Evolutionary conservation across 2,797 vertebrate species (phyloP), one percentile per base, ranked within the genome.

Genomic region (Falco peregrinus): DNA sequence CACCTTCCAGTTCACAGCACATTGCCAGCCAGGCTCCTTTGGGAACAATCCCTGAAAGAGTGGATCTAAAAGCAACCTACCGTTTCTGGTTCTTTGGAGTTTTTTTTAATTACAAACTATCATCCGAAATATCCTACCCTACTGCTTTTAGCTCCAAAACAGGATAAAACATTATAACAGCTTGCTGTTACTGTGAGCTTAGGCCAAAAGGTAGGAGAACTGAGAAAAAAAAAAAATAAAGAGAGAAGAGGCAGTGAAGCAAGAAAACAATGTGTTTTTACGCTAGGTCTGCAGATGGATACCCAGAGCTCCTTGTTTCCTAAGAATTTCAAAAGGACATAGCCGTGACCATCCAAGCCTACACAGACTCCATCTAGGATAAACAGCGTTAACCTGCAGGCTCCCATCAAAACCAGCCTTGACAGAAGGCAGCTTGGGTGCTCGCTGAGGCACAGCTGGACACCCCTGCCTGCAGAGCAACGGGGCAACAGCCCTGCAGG

Each of bases 401-500:
- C 3, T 80, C 10, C 48, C 31, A 24, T 71, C 63, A 63, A 48
- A 81, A 25, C 19, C 5, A 20, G 45, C 4, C 39, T 11, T 17
- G 26, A 39, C 3, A 7, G 33, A 82, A 43, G 50, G 54, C 65
- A 68, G 60, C 65, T 77, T 43, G 63, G 65, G 54, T 48, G 60
- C 45, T 48, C 57, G 22, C 3, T 12, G 39, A 57, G 39, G n/a
- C 60, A 8, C n/a, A n/a, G 61, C 21, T 18, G 25, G 77, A 43
- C 74, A 48, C 33, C 29, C 25, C 8, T 3, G 6, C 11, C 60
- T 37, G 35, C 29, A 43, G 43, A 73, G 37, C 39, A 22, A 48
- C 0, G 0, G 13, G 68, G 13, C 11, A 76, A 48, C 59, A 14
- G 20, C 3, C 1, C 57, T 24, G 12, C 2, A 54, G 51, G 56